These are phyloP conservation scores for Cacatua alba DNA, from an alignment of 2,113 vertebrate genomes.

Conservation along the genomic window DNA sequence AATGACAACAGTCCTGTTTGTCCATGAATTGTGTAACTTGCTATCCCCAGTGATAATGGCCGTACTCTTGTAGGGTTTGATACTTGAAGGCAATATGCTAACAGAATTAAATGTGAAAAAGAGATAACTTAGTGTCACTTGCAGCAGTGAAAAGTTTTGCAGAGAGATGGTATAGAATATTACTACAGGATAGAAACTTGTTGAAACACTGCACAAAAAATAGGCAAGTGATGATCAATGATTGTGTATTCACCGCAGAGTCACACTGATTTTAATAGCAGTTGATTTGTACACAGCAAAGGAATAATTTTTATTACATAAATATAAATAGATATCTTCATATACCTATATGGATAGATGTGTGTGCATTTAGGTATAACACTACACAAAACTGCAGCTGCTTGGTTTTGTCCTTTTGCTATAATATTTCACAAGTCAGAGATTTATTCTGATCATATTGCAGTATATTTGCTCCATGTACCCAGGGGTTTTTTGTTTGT, in stretches of 20 bases:
- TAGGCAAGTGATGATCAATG: not conserved
- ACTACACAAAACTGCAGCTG: not conserved
- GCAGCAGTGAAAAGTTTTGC: not conserved
- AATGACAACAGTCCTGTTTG: not conserved
- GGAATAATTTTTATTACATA: not conserved
- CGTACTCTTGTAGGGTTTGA: not conserved
- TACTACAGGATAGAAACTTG: not conserved
- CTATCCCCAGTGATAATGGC: not conserved
- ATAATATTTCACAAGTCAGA: not conserved
- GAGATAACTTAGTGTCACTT: not conserved
- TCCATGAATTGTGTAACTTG: not conserved
- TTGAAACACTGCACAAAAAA: not conserved
- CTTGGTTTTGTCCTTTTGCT: not conserved
- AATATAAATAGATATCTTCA: not conserved
- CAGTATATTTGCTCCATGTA: not conserved
- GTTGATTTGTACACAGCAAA: not conserved
- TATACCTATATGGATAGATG: not conserved
- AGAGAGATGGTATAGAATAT: not conserved
- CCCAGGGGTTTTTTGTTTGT: not conserved
- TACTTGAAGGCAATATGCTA: not conserved
- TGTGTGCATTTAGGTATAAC: not conserved
- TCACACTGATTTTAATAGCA: not conserved
- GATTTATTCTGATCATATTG: not conserved
- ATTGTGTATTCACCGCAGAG: not conserved
- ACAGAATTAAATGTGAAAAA: not conserved